Percentiles rank a stretch among this genome's conserved stretches.
These are phyloP conservation scores for Premnoplex brunnescens DNA, from an alignment of 2,797 vertebrate species.

Conservation along the genomic window DNA sequence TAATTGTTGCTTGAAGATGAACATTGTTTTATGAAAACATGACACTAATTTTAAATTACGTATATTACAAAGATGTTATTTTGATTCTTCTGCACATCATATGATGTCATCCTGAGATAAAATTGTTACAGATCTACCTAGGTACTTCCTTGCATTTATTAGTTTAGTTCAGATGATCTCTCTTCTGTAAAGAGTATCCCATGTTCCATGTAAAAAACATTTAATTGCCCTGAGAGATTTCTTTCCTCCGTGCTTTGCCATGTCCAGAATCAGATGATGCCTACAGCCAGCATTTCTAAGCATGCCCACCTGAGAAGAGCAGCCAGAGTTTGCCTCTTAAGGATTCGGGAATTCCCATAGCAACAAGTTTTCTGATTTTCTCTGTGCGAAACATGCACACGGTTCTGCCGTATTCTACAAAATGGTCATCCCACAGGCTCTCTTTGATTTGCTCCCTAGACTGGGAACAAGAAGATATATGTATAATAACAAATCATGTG, in stretches of 20 bases:
- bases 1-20: constrained; percentile 2
- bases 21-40: not conserved
- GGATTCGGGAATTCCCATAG: constrained; percentile 92
- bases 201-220: not conserved
- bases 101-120: not conserved
- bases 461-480: constrained; percentile 65
- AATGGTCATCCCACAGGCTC: constrained; percentile 90
- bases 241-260: not conserved
- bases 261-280: not conserved
- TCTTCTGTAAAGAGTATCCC: not conserved
- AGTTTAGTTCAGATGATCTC: not conserved
- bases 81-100: not conserved
- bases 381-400: constrained; percentile 97
- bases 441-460: constrained; percentile 84
- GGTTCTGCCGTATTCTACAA: constrained; percentile 88
- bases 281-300: not conserved
- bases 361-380: constrained; percentile 88
- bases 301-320: constrained; percentile 85
- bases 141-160: not conserved
- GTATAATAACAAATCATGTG: not conserved
- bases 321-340: constrained; percentile 94
- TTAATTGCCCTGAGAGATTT: not conserved
- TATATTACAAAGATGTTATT: not conserved
- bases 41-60: constrained; percentile 16
- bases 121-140: not conserved